Evolutionary conservation across 2,113 vertebrate species (phyloP), one percentile per base, ranked within the genome.

Genomic region (Calidris pygmaea): DNA sequence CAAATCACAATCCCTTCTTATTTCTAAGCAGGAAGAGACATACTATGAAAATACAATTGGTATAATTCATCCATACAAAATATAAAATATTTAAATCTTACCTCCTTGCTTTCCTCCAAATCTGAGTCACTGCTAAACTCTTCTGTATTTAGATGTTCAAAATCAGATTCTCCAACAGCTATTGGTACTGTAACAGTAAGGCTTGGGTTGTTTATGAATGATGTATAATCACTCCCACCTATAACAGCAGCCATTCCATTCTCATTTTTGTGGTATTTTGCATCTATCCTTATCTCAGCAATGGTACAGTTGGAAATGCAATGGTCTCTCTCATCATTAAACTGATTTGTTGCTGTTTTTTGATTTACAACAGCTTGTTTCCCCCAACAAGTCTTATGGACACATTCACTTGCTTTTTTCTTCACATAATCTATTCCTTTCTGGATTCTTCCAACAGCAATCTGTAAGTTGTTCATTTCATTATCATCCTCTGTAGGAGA

Each of bases 81-180:
- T 45, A 87, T 1, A 62, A 92, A 83, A 35, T 66, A 79, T 30
- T 87, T 30, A 82, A 89, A 88, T 79, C 98, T 98, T 98, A 99
- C 99, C 99, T 98, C 98, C 94, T 98, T 98, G 96, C 97, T 98
- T 94, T 96, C 98, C 53, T 98, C 98, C 59, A 97, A 86, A 55
- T 99, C 99, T 13, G 99, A 99, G 66, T 98, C 98, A 84, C 99
- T 99, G 98, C 98, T 99, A 97, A 99, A 98, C 83, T 99, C 99
- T 73, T 99, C 99, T 4, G 99, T 99, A 96, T 99, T 99, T 76
- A 98, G 98, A 90, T 98, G 98, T 89, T 99, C 99, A 98, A 99
- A 99, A 97, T 99, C 99, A 41, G 99, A 99, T 96, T 99, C 99
- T 75, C 98, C 99, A 48, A 95, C 97, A 71, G 99, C 99, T 65